phyloP scores from a whole-genome alignment of 2,888 invertebrate species.

The Eilema depressum region DNA sequence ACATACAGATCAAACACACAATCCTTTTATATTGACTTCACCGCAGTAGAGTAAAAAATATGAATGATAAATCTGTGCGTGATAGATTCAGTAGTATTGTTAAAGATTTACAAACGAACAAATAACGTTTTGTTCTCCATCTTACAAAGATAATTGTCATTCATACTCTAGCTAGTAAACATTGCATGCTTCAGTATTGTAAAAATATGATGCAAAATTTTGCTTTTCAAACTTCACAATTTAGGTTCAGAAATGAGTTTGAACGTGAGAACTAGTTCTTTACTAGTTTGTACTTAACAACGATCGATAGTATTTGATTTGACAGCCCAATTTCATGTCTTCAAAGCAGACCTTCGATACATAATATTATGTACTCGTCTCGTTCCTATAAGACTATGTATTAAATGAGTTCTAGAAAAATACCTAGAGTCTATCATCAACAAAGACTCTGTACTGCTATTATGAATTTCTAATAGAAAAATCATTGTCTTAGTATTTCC shows the following conservation, averaged over 20 bases:
- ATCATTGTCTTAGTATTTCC: too few species aligned
- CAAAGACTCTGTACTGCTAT: too few species aligned
- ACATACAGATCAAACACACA: neutral
- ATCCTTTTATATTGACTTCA: neutral
- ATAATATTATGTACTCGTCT: too few species aligned
- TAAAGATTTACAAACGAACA: slow-evolving; percentile 9
- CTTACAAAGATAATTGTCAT: slow-evolving; percentile 12
- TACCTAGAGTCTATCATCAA: too few species aligned
- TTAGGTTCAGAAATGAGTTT: neutral
- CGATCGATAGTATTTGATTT: too few species aligned
- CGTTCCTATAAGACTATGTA: too few species aligned
- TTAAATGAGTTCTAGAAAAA: too few species aligned
- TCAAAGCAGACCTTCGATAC: too few species aligned
- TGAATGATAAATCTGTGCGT: neutral
- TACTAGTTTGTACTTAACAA: too few species aligned
- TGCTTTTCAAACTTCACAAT: neutral
- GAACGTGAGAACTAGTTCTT: neutral
- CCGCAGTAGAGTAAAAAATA: neutral
- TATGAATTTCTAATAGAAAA: too few species aligned
- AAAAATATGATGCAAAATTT: neutral
- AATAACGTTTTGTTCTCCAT: slow-evolving; percentile 10
- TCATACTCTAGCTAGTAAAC: neutral
- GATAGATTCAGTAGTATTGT: neutral
- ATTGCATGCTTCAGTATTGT: slow-evolving; percentile 3
- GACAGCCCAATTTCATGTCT: too few species aligned